Conservation (phyloP, 2,797 vertebrate genomes). For the Lepidocolaptes lacrymiger region DNA sequence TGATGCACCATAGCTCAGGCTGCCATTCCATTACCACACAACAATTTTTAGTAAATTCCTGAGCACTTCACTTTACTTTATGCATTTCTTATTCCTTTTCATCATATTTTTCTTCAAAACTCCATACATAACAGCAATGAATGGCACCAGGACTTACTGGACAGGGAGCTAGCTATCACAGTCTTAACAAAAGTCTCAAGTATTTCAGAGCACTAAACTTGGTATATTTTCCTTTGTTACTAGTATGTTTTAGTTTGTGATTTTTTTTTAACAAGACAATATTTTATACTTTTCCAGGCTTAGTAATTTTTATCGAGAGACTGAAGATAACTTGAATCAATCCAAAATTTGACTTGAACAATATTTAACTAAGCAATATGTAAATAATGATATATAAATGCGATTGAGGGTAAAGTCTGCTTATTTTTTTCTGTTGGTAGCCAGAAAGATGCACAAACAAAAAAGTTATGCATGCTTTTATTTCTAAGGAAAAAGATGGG, state of each 20-base stretch:
- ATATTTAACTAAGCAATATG: not conserved
- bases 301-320: conserved; percentile 27
- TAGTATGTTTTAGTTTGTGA: not conserved
- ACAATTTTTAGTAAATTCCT: not conserved
- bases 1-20: not conserved
- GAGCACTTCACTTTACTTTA: not conserved
- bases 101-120: not conserved
- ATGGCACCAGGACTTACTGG: not conserved
- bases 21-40: not conserved
- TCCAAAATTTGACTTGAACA: no score
- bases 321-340: not conserved
- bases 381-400: not conserved
- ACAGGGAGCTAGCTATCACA: not conserved
- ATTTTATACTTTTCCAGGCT: not conserved
- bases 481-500: not conserved
- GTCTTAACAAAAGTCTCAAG: not conserved
- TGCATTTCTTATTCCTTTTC: not conserved
- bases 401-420: not conserved
- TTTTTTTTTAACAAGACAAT: not conserved
- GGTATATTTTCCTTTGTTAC: not conserved
- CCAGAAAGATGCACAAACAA: not conserved
- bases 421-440: not conserved
- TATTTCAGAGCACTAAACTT: not conserved
- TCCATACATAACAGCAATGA: not conserved
- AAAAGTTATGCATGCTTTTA: not conserved